A percentile compares a stretch with the other conserved stretches of the same genome.
These are phyloP conservation scores for Pterostichus niger DNA, from an alignment of 2,888 invertebrate species.

Conservation along the genomic window DNA sequence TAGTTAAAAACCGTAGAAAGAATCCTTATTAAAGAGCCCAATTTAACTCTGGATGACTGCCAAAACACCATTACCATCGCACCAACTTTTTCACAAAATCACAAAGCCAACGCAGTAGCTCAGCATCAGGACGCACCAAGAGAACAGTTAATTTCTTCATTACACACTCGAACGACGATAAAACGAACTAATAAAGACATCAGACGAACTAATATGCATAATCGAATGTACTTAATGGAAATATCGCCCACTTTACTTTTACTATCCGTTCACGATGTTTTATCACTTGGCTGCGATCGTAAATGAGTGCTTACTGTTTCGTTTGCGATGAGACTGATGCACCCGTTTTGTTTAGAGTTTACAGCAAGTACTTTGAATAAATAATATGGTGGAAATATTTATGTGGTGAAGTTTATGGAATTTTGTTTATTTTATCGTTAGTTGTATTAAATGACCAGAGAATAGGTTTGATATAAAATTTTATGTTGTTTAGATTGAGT, in stretches of 20 bases:
- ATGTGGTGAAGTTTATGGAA: constrained; percentile 2
- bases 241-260: constrained; percentile 62
- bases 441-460: background rate
- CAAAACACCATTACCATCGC: constrained; percentile 11
- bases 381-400: constrained; percentile 7
- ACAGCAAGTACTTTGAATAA: constrained; percentile 8
- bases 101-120: background rate
- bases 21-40: constrained; percentile 42
- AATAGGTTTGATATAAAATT: background rate
- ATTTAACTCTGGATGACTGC: constrained; percentile 34
- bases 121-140: constrained; percentile 3
- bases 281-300: constrained; percentile 47
- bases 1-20: constrained; percentile 16
- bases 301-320: constrained; percentile 51
- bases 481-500: background rate
- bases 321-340: background rate
- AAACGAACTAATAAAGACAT: constrained; percentile 65
- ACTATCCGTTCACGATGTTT: constrained; percentile 57
- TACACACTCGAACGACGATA: constrained; percentile 38
- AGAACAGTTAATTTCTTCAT: constrained; percentile 45
- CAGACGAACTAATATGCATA: constrained; percentile 64
- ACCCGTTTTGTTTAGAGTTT: constrained; percentile 9
- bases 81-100: background rate
- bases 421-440: background rate
- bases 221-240: constrained; percentile 65